Evolutionary conservation across 2,113 vertebrate genomes (phyloP).

Genomic region (Psittacara wagleri): DNA sequence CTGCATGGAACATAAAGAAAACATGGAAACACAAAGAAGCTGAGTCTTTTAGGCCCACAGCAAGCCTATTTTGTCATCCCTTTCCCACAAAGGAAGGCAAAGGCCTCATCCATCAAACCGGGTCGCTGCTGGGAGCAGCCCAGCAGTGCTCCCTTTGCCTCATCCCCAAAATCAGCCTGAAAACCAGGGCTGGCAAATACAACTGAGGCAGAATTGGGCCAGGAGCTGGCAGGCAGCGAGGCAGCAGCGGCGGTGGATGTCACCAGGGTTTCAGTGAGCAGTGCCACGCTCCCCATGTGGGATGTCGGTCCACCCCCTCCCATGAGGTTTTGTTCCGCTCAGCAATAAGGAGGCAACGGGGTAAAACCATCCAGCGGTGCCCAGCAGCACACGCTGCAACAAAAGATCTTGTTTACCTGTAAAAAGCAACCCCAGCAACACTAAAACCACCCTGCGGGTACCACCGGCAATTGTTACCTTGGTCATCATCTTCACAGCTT

Average conservation of each 20-base stretch:
- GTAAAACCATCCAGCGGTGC: background rate
- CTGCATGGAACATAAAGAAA: background rate
- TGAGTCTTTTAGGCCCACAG: background rate
- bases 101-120: background rate
- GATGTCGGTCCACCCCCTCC: accelerated
- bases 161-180: conserved; percentile 19
- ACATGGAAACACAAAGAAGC: background rate
- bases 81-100: background rate
- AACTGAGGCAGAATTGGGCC: conserved; percentile 17
- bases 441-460: background rate
- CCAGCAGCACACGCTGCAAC: background rate
- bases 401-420: background rate
- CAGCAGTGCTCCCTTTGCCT: background rate
- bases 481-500: conserved; percentile 53
- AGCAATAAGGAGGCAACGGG: background rate
- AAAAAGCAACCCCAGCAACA: background rate
- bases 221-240: background rate
- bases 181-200: conserved; percentile 21
- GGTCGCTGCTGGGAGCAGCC: background rate
- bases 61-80: background rate
- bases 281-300: background rate
- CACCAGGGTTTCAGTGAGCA: background rate
- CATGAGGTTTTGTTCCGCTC: background rate
- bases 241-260: background rate
- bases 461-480: background rate